Evolutionary conservation across 2,113 vertebrate species (phyloP).

Genomic region (Diglossa brunneiventris): DNA sequence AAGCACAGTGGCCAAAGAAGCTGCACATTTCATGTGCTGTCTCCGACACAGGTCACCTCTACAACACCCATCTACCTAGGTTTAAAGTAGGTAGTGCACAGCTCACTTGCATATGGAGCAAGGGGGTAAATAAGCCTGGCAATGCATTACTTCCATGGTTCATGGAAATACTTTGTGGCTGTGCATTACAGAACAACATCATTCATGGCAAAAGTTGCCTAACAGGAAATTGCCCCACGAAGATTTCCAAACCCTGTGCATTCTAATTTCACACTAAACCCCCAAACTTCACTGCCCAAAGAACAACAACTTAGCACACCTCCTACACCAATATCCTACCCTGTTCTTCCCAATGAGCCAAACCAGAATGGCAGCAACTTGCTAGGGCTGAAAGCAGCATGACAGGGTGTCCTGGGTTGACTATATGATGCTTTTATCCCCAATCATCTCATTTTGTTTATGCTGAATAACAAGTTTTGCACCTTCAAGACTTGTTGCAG

Average conservation of each 20-base stretch:
- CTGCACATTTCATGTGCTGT: background rate
- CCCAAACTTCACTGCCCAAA: background rate
- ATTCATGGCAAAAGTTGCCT: background rate
- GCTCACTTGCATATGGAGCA: rapidly evolving
- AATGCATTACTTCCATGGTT: background rate
- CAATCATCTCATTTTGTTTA: too few relatives aligned
- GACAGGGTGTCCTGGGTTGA: too few relatives aligned
- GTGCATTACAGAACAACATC: background rate
- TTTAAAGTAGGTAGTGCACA: rapidly evolving
- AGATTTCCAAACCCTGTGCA: background rate
- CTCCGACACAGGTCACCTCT: background rate
- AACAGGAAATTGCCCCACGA: background rate
- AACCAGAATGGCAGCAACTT: background rate
- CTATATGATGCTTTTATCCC: too few relatives aligned
- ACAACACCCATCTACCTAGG: background rate
- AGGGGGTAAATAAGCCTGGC: background rate
- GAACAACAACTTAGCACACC: background rate
- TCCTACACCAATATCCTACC: background rate
- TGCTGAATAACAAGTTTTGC: too few relatives aligned
- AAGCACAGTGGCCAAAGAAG: background rate
- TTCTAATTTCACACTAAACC: background rate
- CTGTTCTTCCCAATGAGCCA: background rate
- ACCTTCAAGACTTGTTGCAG: too few relatives aligned
- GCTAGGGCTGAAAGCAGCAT: background rate
- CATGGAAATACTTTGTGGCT: background rate